These are phyloP conservation scores for Forbesichthys papilliferus DNA, from an alignment of 2,113 vertebrate genomes.

Conservation along the genomic window DNA sequence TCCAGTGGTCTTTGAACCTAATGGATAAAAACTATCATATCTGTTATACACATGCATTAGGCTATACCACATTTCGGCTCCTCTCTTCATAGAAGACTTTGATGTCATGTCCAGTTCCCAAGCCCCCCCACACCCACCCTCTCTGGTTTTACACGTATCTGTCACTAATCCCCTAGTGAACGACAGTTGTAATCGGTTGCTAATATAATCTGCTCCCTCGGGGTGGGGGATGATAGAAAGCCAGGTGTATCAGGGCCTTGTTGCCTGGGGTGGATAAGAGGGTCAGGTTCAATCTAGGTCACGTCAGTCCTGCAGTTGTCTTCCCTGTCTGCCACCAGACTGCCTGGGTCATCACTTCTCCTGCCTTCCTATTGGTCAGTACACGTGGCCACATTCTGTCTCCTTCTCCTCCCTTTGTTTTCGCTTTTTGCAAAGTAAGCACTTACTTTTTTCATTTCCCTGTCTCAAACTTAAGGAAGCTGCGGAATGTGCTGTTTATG, in stretches of 20 bases:
- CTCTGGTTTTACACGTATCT: slow-evolving; percentile 33
- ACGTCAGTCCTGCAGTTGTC: slow-evolving; percentile 29
- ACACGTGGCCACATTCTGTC: no score
- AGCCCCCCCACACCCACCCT: neutral
- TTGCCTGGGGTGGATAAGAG: slow-evolving; percentile 28
- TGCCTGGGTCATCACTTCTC: neutral
- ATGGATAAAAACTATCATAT: no score
- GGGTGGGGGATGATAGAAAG: slow-evolving; percentile 23
- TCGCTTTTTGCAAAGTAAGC: no score
- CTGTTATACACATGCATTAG: neutral
- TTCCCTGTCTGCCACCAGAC: neutral
- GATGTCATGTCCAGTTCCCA: slow-evolving; percentile 9
- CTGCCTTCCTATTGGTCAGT: neutral
- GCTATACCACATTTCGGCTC: neutral
- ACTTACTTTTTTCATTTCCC: no score
- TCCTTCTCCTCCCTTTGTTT: no score
- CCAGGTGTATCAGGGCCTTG: slow-evolving; percentile 1
- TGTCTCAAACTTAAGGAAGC: no score
- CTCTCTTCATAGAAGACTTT: neutral
- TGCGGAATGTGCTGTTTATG: neutral
- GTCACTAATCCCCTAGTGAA: slow-evolving; percentile 46
- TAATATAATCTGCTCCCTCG: slow-evolving; percentile 39
- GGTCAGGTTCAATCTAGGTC: slow-evolving; percentile 53
- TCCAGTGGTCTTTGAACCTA: no score
- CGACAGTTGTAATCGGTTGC: slow-evolving; percentile 43